Percentiles rank a stretch among this genome's conserved stretches.
phyloP scores from a whole-genome alignment of 2,888 invertebrate genomes.

The Drosophila basisetae region DNA sequence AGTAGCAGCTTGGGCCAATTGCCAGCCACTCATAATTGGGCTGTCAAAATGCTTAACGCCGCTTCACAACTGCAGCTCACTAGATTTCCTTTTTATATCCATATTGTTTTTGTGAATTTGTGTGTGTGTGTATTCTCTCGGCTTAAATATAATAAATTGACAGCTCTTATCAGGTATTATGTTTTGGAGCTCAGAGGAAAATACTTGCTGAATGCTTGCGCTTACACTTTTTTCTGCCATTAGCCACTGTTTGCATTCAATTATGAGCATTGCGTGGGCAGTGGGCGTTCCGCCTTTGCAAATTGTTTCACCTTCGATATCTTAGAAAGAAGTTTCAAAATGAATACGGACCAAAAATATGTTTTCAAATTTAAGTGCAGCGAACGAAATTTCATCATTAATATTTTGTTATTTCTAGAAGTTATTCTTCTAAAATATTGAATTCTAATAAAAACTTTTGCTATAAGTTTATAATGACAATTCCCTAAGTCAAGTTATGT shows the following conservation, averaged over 20 bases:
- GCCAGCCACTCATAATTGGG: constrained; percentile 62
- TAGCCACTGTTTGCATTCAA: constrained; percentile 53
- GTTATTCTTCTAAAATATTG: neutral
- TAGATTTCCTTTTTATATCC: constrained; percentile 24
- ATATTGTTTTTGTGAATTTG: constrained; percentile 8
- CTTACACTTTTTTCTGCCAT: constrained; percentile 17
- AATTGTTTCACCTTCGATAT: neutral
- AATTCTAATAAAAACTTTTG: neutral
- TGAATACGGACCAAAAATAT: neutral
- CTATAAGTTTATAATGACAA: neutral
- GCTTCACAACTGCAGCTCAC: constrained; percentile 38
- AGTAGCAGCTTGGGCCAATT: constrained; percentile 62
- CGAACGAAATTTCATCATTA: neutral
- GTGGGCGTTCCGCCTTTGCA: neutral
- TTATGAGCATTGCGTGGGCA: constrained; percentile 22
- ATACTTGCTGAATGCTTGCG: constrained; percentile 32
- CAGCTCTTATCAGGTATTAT: constrained; percentile 75
- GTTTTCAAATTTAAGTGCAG: neutral
- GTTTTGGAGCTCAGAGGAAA: constrained; percentile 32
- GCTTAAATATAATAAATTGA: constrained; percentile 71
- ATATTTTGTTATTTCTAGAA: neutral
- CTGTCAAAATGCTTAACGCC: constrained; percentile 53
- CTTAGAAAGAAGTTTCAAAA: too few relatives aligned
- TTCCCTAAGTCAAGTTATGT: neutral
- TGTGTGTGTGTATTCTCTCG: constrained; percentile 7